Conservation (phyloP, 53 echinoderm and acorn worm species). For the Temnopleurus reevesii region DNA sequence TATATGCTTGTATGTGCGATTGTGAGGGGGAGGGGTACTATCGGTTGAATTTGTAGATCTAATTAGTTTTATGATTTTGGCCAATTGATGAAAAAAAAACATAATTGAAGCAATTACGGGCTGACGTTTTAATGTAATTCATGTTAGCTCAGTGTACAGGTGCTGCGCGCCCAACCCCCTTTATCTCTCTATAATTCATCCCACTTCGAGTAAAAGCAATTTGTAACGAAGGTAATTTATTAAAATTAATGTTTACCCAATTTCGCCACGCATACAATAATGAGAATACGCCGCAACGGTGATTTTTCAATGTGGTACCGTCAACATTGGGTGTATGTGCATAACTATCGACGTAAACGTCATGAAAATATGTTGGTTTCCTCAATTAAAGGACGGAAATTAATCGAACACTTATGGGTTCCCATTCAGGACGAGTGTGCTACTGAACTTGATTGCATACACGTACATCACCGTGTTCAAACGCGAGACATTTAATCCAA, state of each 20-base stretch:
- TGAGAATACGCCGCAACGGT: background rate
- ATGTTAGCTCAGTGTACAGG: background rate
- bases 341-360: background rate
- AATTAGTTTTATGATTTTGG: too few relatives aligned
- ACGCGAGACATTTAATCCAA: too few relatives aligned
- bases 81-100: too few relatives aligned
- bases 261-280: background rate
- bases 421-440: background rate
- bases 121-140: too few relatives aligned
- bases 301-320: background rate
- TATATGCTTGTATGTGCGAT: too few relatives aligned
- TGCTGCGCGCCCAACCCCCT: background rate
- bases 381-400: slow-evolving; percentile 42
- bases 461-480: too few relatives aligned
- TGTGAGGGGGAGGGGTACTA: too few relatives aligned
- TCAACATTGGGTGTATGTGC: background rate
- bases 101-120: too few relatives aligned
- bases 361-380: slow-evolving; percentile 42
- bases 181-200: background rate
- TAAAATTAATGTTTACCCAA: background rate
- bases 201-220: background rate
- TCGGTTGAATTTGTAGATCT: too few relatives aligned
- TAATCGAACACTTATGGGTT: slow-evolving; percentile 23
- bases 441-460: slow-evolving; percentile 39
- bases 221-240: background rate